Base-by-base conservation (phyloP, 2,888 invertebrate genomes). In the Trichogramma dendrolimi region DNA sequence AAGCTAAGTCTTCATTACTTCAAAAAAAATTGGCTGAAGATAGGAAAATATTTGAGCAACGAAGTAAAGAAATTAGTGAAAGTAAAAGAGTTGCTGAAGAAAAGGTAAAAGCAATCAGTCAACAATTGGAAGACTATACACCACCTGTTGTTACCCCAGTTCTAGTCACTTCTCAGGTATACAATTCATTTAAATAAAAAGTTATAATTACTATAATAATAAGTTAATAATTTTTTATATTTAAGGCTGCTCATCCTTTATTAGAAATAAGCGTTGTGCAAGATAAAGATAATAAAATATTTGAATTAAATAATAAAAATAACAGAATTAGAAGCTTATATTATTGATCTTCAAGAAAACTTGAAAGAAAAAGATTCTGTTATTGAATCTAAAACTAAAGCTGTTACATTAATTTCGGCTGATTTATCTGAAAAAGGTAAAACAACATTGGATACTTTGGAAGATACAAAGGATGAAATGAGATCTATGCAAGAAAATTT, bases 281-380 rank as follows among this genome's bases (percentile, higher is more conserved):
- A 11, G 83, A 83, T 64, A 87, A 87, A 71, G 88, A 88, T 72
- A 84, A 82, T 61, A 83, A 82, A 71, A 84, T 90, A 61, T 73
- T 83, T 46, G 88, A 91, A 71, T 80, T 92, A 62, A 83, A 84
- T 72, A 85, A 83, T 67, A 85, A 85, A 85, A 74, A 83, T 91
- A n/a, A 82, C 87, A 69, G 88, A 89, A 71, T 81, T 91, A 75
- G 92, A 93, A 79, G 85, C 86, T 6, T 85, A 84, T 64, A 85
- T 94, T 54, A 79, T 94, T 67, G 94, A 95, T 77, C 81, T 91
- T 55, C 90, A 92, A 79, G 94, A 93, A 75, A 87, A 87, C 78
- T 81, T 92, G 4, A 87, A 86, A 72, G 91, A 92, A 79, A 90
- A 92, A 77, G 91, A 92, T 79, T 88, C 89, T 72, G 89, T 93